phyloP scores from a whole-genome alignment of 2,888 invertebrate species.

The Calliopum simillimum region DNA sequence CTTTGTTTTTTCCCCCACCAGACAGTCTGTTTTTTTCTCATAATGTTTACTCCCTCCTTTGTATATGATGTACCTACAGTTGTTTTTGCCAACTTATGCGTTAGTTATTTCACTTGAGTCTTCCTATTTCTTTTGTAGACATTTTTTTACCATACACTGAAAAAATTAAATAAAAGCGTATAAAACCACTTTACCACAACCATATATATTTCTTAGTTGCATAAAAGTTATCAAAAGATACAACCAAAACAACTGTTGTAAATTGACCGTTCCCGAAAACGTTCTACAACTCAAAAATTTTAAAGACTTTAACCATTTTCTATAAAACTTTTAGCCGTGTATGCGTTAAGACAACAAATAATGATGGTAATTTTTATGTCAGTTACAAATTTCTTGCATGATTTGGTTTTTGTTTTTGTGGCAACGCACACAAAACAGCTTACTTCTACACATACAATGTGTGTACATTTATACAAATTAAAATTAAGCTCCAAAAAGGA shows the following conservation, averaged over 20 bases:
- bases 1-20: too few relatives aligned
- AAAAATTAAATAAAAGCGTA: constrained; percentile 31
- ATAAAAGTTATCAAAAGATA: too few relatives aligned
- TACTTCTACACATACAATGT: too few relatives aligned
- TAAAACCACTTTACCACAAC: constrained; percentile 34
- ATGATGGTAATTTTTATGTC: constrained; percentile 60
- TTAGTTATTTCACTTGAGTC: constrained; percentile 42
- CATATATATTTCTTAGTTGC: background rate
- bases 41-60: constrained; percentile 8
- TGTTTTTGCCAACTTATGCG: constrained; percentile 20
- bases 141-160: constrained; percentile 41
- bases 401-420: constrained; percentile 45
- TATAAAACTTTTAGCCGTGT: too few relatives aligned
- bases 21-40: constrained; percentile 37
- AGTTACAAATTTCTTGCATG: constrained; percentile 60
- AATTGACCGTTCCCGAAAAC: too few relatives aligned
- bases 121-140: constrained; percentile 43
- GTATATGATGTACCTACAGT: constrained; percentile 20
- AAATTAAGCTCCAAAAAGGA: too few relatives aligned
- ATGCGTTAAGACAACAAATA: constrained; percentile 40
- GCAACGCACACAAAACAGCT: too few relatives aligned
- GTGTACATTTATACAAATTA: too few relatives aligned
- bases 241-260: too few relatives aligned
- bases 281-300: too few relatives aligned
- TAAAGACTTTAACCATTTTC: too few relatives aligned